These are phyloP conservation scores for Siniperca scherzeri DNA, from an alignment of 2,797 vertebrate species.

Conservation along the genomic window DNA sequence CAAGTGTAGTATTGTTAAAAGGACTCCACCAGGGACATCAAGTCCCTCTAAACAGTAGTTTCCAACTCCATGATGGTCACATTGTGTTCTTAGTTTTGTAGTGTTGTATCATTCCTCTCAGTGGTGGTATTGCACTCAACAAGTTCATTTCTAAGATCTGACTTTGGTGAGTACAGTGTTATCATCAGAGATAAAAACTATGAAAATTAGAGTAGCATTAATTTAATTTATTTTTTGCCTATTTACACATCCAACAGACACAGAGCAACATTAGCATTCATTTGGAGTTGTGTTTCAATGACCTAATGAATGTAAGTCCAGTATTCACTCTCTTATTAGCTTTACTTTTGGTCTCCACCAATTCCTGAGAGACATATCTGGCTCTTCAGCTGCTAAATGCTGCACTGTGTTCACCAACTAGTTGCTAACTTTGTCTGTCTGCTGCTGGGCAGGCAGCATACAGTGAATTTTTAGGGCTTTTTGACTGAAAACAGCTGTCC, in stretches of 20 bases:
- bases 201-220: too few species aligned
- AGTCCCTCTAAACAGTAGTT: not conserved
- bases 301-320: not conserved
- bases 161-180: too few species aligned
- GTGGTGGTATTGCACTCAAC: not conserved
- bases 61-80: not conserved
- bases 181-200: too few species aligned
- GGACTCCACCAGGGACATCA: not conserved
- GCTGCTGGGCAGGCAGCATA: not conserved
- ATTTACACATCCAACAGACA: not conserved
- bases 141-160: not conserved
- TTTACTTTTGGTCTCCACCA: not conserved
- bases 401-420: not conserved
- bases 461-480: not conserved
- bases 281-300: not conserved
- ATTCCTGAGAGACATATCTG: not conserved
- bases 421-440: not conserved
- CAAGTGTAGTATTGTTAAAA: not conserved
- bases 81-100: not conserved
- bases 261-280: not conserved
- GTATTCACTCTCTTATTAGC: not conserved
- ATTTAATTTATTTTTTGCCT: too few species aligned
- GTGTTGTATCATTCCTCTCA: not conserved
- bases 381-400: not conserved
- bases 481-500: not conserved